phyloP scores from a whole-genome alignment of 2,797 vertebrate species.

The Myotis pilosus region DNA sequence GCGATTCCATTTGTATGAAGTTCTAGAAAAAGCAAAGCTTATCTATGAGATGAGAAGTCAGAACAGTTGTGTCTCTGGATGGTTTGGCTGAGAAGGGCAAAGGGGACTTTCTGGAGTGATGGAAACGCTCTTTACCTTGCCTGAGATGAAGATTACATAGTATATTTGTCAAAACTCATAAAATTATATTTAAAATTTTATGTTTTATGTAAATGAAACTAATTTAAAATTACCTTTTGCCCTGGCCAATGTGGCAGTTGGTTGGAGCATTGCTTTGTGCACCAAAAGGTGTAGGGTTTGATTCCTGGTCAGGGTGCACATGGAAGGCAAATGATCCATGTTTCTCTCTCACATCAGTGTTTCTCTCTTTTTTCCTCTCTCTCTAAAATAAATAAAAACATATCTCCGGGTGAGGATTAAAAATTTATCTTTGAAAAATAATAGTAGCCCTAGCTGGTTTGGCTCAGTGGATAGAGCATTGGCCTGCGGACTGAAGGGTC shows the following conservation, averaged over 20 bases:
- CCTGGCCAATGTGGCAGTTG: background rate
- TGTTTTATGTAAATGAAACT: conserved; percentile 30
- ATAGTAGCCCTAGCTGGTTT: background rate
- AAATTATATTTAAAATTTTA: background rate
- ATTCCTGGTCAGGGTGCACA: background rate
- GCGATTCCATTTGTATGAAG: background rate
- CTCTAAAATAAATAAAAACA: no score
- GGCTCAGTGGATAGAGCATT: background rate
- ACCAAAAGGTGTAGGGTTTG: background rate
- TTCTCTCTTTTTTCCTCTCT: no score
- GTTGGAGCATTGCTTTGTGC: background rate
- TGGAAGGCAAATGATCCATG: no score
- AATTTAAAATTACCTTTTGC: background rate
- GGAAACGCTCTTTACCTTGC: background rate
- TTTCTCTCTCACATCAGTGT: no score
- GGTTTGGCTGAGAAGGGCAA: background rate
- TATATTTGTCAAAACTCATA: background rate
- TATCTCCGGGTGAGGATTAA: background rate
- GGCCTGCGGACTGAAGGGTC: background rate
- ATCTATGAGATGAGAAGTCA: background rate
- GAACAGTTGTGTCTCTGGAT: background rate
- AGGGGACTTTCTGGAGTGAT: background rate
- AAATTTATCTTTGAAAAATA: background rate
- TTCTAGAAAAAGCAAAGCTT: conserved; percentile 4
- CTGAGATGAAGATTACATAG: background rate